Percentiles rank a stretch among this genome's conserved stretches.
These are phyloP conservation scores for Aramus guarauna DNA, from an alignment of 2,113 vertebrate genomes.

Conservation along the genomic window DNA sequence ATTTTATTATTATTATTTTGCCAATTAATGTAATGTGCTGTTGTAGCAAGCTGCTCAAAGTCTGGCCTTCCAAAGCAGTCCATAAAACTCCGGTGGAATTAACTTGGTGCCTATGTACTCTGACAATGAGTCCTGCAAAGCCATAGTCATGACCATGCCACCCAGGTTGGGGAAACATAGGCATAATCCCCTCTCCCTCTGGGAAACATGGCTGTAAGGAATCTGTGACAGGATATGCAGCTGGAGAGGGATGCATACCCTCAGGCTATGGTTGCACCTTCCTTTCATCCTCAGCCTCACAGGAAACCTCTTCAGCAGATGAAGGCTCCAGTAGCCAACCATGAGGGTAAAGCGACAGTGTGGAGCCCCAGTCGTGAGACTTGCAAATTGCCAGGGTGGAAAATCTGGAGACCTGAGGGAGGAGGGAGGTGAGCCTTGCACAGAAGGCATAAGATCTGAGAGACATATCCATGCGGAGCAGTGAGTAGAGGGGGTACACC, in stretches of 20 bases:
- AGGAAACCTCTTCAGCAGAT: background rate
- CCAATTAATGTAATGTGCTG: background rate
- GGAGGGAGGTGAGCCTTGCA: background rate
- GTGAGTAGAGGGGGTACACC: too few relatives aligned
- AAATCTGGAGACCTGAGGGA: background rate
- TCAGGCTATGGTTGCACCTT: background rate
- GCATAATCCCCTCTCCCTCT: fast-evolving
- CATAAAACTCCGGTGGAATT: background rate
- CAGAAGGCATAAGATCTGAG: background rate
- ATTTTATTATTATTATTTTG: background rate
- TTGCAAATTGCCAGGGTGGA: background rate
- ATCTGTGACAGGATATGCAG: background rate
- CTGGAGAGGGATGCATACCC: background rate
- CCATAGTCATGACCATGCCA: background rate
- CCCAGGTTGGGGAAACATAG: background rate
- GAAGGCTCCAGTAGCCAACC: background rate
- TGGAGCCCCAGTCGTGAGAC: too few relatives aligned
- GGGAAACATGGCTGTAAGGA: background rate
- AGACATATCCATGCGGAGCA: background rate
- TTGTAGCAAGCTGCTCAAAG: background rate
- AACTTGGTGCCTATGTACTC: background rate
- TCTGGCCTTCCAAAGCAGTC: background rate
- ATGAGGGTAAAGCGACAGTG: background rate
- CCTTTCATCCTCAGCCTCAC: background rate
- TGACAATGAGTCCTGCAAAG: background rate